phyloP scores from a whole-genome alignment of 2,888 invertebrate species.

The Strigamia maritima region DNA sequence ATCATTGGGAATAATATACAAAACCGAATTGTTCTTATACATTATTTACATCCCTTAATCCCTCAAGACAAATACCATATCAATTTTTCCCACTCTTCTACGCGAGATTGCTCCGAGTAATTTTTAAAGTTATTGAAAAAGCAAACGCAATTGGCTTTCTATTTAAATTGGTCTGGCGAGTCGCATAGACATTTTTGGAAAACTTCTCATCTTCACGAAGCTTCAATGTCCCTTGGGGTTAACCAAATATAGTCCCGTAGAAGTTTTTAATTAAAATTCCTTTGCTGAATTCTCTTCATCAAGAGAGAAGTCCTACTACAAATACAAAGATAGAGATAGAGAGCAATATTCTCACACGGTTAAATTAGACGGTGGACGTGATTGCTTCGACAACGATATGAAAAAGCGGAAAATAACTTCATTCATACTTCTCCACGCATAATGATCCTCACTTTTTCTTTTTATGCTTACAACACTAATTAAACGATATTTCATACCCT shows the following conservation, averaged over 20 bases:
- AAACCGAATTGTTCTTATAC: no score
- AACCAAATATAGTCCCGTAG: neutral
- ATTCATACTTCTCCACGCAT: neutral
- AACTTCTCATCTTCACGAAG: neutral
- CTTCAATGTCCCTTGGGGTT: slow-evolving; percentile 19
- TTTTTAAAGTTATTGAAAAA: neutral
- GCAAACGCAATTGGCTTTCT: neutral
- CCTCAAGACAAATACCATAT: neutral
- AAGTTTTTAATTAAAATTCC: slow-evolving; percentile 22
- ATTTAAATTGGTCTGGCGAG: neutral
- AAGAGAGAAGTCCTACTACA: neutral
- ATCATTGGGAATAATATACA: no score
- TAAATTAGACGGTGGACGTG: neutral
- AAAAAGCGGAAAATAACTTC: neutral
- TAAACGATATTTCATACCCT: neutral
- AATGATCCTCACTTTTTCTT: neutral
- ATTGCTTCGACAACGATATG: neutral
- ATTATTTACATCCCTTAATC: neutral
- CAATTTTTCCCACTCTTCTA: neutral
- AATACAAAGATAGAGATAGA: neutral
- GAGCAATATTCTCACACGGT: neutral
- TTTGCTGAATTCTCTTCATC: neutral
- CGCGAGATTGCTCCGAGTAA: neutral
- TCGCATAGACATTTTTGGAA: neutral
- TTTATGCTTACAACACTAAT: neutral